A percentile compares a stretch with the other conserved stretches of the same genome.
These are phyloP conservation scores for Phyllotreta cruciferae DNA, from an alignment of 2,888 invertebrate genomes.

Conservation along the genomic window DNA sequence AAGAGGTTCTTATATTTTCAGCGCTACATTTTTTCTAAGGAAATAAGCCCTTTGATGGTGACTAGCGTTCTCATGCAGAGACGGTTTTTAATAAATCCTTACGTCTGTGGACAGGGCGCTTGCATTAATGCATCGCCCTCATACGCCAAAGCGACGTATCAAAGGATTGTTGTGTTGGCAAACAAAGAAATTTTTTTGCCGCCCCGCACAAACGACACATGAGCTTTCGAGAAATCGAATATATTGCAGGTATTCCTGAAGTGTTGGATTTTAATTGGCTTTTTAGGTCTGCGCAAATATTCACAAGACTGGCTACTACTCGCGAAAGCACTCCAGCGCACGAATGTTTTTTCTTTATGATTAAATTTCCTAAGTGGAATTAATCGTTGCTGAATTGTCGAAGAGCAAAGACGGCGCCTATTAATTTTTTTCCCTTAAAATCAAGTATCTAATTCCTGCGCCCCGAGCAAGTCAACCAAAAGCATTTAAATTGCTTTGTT, in stretches of 20 bases:
- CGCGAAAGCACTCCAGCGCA: too few species aligned
- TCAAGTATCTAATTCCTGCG: neutral
- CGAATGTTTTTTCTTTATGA: too few species aligned
- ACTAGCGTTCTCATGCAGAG: constrained; percentile 13
- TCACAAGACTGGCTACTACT: too few species aligned
- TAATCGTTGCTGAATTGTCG: too few species aligned
- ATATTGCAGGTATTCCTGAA: too few species aligned
- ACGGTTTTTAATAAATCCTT: constrained; percentile 5
- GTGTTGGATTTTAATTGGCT: too few species aligned
- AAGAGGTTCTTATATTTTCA: constrained; percentile 23
- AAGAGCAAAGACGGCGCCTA: too few species aligned
- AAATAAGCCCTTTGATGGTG: constrained; percentile 23
- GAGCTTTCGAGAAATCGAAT: too few species aligned
- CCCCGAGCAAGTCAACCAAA: neutral
- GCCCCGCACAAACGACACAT: too few species aligned
- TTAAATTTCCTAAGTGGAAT: too few species aligned
- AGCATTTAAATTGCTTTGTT: neutral
- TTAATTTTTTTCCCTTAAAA: neutral
- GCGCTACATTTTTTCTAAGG: constrained; percentile 20
- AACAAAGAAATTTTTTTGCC: too few species aligned
- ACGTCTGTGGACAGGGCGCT: neutral
- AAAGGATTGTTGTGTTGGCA: constrained; percentile 20
- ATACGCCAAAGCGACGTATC: constrained; percentile 16
- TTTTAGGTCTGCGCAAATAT: too few species aligned
- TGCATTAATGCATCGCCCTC: constrained; percentile 21